phyloP scores from a whole-genome alignment of 2,797 vertebrate genomes.

The Sebastes jordani region DNA sequence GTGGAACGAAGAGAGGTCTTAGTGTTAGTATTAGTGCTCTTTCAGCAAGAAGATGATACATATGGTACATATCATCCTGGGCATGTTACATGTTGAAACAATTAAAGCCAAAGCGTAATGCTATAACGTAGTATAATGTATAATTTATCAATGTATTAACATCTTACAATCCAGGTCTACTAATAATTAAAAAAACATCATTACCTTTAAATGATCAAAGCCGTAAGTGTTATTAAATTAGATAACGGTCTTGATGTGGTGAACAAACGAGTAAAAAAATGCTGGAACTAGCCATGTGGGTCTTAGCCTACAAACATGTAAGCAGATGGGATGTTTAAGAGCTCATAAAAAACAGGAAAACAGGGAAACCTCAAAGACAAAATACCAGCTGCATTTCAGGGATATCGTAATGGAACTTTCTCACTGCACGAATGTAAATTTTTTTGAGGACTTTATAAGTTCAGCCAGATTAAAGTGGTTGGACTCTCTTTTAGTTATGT shows the following conservation, averaged over 20 bases:
- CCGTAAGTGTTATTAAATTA: background rate
- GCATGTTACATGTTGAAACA: conserved; percentile 44
- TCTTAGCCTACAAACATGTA: conserved; percentile 30
- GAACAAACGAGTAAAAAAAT: conserved; percentile 25
- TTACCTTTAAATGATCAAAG: background rate
- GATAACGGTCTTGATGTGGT: background rate
- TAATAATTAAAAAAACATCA: background rate
- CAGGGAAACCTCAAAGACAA: conserved; percentile 39
- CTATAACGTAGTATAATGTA: background rate
- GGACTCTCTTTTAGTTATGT: background rate
- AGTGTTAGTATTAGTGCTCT: conserved; percentile 74
- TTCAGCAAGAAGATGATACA: conserved; percentile 47
- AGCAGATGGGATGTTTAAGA: conserved; percentile 62
- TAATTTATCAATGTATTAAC: background rate
- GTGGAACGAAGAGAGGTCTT: conserved; percentile 51
- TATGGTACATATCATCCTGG: conserved; percentile 45
- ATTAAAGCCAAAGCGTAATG: background rate
- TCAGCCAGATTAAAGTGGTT: conserved; percentile 28
- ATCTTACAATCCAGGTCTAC: background rate
- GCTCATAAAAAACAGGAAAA: conserved; percentile 63
- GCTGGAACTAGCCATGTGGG: conserved; percentile 17
- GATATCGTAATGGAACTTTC: conserved; percentile 61
- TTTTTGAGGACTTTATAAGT: conserved; percentile 6
- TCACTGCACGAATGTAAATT: conserved; percentile 48
- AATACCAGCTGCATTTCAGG: conserved; percentile 51